A percentile compares a stretch with the other conserved stretches of the same genome.
These are phyloP conservation scores for Cochlearius cochlearius DNA, from an alignment of 2,113 vertebrate genomes.

Conservation along the genomic window DNA sequence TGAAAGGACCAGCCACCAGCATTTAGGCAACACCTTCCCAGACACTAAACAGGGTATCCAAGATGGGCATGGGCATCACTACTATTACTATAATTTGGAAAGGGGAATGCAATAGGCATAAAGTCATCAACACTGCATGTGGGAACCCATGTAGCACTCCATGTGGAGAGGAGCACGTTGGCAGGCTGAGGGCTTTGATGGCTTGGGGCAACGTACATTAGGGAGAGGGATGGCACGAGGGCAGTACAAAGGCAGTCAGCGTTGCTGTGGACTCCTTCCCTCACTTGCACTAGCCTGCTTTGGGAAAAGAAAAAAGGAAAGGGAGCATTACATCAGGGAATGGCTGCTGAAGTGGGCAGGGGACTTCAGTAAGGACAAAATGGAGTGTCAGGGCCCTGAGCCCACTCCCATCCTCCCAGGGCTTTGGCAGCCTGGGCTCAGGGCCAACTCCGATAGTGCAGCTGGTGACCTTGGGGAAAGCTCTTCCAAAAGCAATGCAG, in stretches of 20 bases:
- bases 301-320: background rate
- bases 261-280: background rate
- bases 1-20: background rate
- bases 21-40: background rate
- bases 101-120: background rate
- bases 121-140: background rate
- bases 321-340: background rate
- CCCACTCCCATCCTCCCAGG: background rate
- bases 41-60: background rate
- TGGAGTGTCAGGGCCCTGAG: background rate
- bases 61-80: background rate
- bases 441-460: background rate
- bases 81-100: background rate
- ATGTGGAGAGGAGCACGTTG: background rate
- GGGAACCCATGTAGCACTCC: background rate
- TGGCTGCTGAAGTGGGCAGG: background rate
- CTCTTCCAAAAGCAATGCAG: background rate
- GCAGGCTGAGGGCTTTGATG: background rate
- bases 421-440: background rate
- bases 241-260: background rate
- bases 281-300: background rate
- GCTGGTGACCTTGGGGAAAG: background rate
- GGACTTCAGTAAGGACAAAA: background rate
- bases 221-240: fast-evolving
- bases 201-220: background rate